Percentiles rank a stretch among this genome's conserved stretches.
Evolutionary conservation across 2,888 invertebrate species (phyloP).

Genomic region (Meliscaeva auricollis): DNA sequence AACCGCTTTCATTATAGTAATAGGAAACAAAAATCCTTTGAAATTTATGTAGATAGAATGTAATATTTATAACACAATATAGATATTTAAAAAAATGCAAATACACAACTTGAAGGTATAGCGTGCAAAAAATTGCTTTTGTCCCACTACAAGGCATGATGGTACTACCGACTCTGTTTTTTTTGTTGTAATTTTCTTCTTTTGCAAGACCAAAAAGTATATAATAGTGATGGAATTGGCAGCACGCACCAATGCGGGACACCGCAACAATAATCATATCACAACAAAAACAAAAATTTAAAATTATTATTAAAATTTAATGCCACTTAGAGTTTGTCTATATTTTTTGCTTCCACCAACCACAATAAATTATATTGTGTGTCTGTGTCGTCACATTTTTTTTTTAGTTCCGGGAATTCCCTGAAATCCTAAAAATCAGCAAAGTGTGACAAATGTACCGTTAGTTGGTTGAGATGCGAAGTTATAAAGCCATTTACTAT

Average conservation of each 20-base stretch:
- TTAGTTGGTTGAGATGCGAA: background rate
- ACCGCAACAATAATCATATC: slow-evolving; percentile 3
- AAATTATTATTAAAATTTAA: slow-evolving; percentile 14
- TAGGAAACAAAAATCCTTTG: no score
- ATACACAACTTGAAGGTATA: background rate
- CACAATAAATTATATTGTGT: background rate
- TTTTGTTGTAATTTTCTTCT: background rate
- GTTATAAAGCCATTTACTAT: background rate
- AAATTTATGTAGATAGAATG: no score
- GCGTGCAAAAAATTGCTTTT: slow-evolving; percentile 4
- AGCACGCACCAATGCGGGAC: slow-evolving; percentile 28
- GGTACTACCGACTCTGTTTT: background rate
- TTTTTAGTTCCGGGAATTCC: slow-evolving; percentile 29
- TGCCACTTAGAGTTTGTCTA: background rate
- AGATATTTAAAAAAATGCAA: background rate
- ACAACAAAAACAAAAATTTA: background rate
- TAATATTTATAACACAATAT: no score
- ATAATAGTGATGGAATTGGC: slow-evolving; percentile 10
- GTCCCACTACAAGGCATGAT: background rate
- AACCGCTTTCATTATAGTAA: no score
- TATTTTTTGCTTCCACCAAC: no score
- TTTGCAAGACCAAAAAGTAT: slow-evolving; percentile 2
- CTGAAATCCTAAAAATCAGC: slow-evolving; percentile 27
- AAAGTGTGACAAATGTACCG: slow-evolving; percentile 9
- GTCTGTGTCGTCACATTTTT: slow-evolving; percentile 6